Conservation (phyloP, 2,888 invertebrate species). For the Protonemura montana region DNA sequence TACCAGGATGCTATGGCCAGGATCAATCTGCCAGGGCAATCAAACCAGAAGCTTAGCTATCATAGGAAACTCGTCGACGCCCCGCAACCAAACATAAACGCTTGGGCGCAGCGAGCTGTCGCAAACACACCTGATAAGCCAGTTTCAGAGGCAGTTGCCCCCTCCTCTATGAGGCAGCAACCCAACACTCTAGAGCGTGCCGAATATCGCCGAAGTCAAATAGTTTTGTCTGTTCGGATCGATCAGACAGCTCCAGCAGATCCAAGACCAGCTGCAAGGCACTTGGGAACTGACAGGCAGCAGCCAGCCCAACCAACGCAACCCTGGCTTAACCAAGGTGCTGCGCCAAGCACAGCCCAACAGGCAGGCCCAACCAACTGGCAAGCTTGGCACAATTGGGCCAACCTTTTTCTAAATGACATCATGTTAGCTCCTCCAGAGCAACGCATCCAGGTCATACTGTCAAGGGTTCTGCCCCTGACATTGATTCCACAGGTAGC, state of each 20-base stretch:
- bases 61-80: background rate
- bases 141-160: background rate
- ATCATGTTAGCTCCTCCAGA: background rate
- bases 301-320: background rate
- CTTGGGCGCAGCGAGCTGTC: background rate
- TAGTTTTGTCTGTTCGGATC: background rate
- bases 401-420: background rate
- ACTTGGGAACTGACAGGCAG: background rate
- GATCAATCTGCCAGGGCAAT: background rate
- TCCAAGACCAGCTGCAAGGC: background rate
- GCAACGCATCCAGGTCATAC: background rate
- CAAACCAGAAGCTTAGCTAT: background rate
- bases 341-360: background rate
- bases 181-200: background rate
- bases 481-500: background rate
- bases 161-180: background rate
- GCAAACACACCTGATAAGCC: background rate
- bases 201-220: background rate
- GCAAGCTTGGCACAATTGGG: background rate
- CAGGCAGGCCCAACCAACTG: background rate
- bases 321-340: background rate
- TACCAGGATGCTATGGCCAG: background rate
- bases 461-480: background rate
- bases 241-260: background rate
- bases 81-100: background rate